These are phyloP conservation scores for Brachionus rubens DNA, from an alignment of 1,140 invertebrate species.

Conservation along the genomic window DNA sequence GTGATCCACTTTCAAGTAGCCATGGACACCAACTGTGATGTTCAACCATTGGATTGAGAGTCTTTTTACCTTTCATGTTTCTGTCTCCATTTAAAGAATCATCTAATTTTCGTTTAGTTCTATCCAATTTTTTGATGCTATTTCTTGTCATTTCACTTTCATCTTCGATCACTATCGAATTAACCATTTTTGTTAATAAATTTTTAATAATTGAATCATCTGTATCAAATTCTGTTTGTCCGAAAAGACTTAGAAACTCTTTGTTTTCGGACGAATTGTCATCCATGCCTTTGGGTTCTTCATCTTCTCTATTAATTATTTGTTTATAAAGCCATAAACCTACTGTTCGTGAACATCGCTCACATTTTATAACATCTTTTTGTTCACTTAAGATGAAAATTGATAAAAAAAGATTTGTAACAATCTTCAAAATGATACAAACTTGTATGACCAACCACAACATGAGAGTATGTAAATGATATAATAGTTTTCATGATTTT, in stretches of 20 bases:
- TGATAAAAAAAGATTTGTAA: too few relatives aligned
- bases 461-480: neutral
- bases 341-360: constrained; percentile 1
- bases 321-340: constrained; percentile 28
- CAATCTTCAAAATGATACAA: neutral
- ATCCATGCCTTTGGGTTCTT: neutral
- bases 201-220: neutral
- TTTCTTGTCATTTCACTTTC: neutral
- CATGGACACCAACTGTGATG: constrained; percentile 45
- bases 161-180: neutral
- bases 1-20: neutral
- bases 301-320: neutral
- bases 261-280: neutral
- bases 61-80: neutral
- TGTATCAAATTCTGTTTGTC: neutral
- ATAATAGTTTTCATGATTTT: neutral
- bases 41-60: constrained; percentile 14
- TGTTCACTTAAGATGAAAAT: neutral
- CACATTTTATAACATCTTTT: constrained; percentile 24
- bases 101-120: neutral
- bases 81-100: neutral
- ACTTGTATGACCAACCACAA: constrained; percentile 16
- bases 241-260: neutral
- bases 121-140: neutral
- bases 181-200: neutral